phyloP scores from a whole-genome alignment of 2,797 vertebrate genomes.

The Furcifer pardalis region DNA sequence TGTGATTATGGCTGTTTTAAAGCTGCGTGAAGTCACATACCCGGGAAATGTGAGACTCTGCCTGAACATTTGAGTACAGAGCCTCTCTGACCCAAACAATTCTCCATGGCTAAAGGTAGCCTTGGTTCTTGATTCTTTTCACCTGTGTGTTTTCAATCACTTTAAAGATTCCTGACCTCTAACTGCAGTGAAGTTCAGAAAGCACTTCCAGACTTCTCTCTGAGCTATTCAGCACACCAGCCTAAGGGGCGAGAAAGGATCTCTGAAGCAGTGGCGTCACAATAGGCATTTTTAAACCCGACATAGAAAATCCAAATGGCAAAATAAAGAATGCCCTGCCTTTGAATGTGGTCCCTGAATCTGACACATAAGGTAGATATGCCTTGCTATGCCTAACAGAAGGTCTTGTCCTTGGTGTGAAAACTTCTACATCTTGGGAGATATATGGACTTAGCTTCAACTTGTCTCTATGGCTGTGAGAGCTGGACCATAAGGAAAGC shows the following conservation, averaged over 20 bases:
- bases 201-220: constrained; percentile 56
- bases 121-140: constrained; percentile 61
- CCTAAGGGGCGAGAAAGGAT: not conserved
- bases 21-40: constrained; percentile 57
- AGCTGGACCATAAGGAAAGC: no score
- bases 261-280: not conserved
- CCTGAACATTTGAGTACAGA: constrained; percentile 31
- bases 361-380: not conserved
- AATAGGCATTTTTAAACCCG: not conserved
- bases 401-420: not conserved
- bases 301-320: not conserved
- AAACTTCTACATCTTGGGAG: not conserved
- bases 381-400: not conserved
- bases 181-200: constrained; percentile 43
- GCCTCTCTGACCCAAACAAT: constrained; percentile 42
- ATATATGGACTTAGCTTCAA: no score
- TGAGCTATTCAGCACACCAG: not conserved
- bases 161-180: constrained; percentile 42
- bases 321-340: not conserved
- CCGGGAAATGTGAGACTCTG: constrained; percentile 56
- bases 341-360: not conserved
- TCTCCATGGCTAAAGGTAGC: constrained; percentile 53
- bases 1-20: constrained; percentile 59
- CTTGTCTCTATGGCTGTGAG: no score
- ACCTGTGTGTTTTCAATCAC: constrained; percentile 43